Conservation (phyloP, 1,140 invertebrate species). For the Ceratosolen solmsi region DNA sequence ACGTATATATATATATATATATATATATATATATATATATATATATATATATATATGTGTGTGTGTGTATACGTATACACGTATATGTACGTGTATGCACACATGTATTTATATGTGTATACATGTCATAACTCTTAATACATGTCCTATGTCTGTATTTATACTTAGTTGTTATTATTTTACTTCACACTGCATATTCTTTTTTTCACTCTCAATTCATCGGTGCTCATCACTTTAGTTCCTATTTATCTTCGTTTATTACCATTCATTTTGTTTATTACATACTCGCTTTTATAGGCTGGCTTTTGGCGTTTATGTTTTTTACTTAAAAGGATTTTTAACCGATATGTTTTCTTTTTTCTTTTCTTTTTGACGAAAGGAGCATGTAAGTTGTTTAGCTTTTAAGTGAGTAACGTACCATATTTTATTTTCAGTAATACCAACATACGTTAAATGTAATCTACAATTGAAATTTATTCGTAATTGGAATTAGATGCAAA, state of each 20-base stretch:
- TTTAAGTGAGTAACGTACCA: slow-evolving; percentile 28
- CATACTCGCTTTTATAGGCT: slow-evolving; percentile 40
- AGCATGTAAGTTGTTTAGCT: slow-evolving; percentile 19
- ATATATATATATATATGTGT: slow-evolving; percentile 15
- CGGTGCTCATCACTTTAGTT: slow-evolving; percentile 32
- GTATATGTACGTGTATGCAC: slow-evolving; percentile 34
- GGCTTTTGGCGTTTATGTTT: slow-evolving; percentile 43
- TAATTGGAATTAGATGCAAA: too few relatives aligned
- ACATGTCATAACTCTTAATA: slow-evolving; percentile 62
- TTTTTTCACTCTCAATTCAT: slow-evolving; percentile 25
- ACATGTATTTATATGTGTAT: not conserved
- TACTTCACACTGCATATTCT: slow-evolving; percentile 8
- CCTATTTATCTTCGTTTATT: slow-evolving; percentile 17
- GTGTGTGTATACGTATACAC: slow-evolving; percentile 28
- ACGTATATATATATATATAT: not conserved
- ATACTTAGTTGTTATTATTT: slow-evolving; percentile 21
- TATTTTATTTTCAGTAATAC: slow-evolving; percentile 5
- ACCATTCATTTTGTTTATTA: slow-evolving; percentile 36
- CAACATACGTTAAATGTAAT: too few relatives aligned
- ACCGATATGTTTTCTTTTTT: not conserved
- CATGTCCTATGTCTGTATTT: slow-evolving; percentile 51
- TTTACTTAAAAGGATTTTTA: not conserved
- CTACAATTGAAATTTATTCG: too few relatives aligned
- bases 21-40: slow-evolving; percentile 16
- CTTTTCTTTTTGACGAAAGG: not conserved